Conservation (phyloP, 2,113 vertebrate species). For the Siphamia tubifer region DNA sequence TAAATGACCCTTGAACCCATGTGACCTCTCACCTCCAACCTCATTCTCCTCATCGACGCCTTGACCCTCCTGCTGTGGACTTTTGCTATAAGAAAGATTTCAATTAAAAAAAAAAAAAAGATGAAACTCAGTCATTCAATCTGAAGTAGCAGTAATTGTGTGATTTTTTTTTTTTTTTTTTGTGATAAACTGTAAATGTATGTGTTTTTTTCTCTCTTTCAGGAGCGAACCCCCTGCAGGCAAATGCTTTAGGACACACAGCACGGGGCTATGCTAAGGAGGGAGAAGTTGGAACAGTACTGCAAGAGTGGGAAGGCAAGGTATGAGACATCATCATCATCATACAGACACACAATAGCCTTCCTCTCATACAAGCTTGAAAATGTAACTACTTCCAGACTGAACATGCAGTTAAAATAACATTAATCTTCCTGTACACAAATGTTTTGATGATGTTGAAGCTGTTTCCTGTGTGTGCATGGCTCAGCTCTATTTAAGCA, state of each 20-base stretch:
- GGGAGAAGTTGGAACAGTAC: conserved; percentile 85
- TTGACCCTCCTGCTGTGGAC: conserved; percentile 40
- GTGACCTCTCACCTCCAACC: conserved; percentile 53
- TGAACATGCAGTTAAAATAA: neutral
- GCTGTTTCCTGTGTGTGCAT: conserved; percentile 11
- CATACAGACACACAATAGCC: neutral
- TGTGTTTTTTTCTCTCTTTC: conserved; percentile 32
- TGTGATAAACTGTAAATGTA: neutral
- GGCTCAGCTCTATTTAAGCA: conserved; percentile 12
- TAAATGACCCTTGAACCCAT: conserved; percentile 67
- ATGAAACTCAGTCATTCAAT: too few species aligned
- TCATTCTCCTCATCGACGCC: conserved; percentile 16
- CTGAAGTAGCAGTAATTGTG: too few species aligned
- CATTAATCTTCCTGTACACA: neutral
- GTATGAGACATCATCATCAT: conserved; percentile 63
- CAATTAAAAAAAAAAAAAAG: neutral
- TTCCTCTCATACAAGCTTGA: neutral
- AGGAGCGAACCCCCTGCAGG: conserved; percentile 93
- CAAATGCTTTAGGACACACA: conserved; percentile 91
- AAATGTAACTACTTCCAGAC: too few species aligned
- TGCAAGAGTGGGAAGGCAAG: conserved; percentile 86
- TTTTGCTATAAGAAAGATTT: neutral
- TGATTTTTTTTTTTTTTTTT: neutral
- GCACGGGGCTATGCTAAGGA: conserved; percentile 89
- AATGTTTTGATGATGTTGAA: neutral